phyloP scores from a whole-genome alignment of 2,888 invertebrate genomes.

The Drosophila hamatofila region DNA sequence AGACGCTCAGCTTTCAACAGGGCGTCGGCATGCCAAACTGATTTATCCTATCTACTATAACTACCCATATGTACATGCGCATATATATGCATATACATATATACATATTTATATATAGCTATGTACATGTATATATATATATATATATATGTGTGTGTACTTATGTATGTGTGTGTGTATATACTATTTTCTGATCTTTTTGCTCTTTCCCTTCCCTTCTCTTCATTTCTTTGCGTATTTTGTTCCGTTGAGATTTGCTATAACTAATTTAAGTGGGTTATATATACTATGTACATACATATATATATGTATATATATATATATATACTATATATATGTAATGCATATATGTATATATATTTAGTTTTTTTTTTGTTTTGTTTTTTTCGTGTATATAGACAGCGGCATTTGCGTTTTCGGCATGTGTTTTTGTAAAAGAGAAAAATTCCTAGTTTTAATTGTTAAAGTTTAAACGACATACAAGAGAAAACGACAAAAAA shows the following conservation, averaged over 20 bases:
- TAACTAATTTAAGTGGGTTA: slow-evolving; percentile 39
- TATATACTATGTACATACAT: slow-evolving; percentile 11
- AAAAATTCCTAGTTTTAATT: slow-evolving; percentile 70
- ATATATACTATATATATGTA: slow-evolving; percentile 1
- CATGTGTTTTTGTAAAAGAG: slow-evolving; percentile 35
- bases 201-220: background rate
- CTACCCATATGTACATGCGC: background rate
- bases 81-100: background rate
- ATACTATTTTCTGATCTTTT: background rate
- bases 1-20: slow-evolving; percentile 87
- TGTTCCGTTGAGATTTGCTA: slow-evolving; percentile 29
- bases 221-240: background rate
- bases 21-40: slow-evolving; percentile 84
- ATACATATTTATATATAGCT: background rate
- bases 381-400: slow-evolving; percentile 65
- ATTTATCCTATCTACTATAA: slow-evolving; percentile 28
- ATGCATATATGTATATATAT: background rate
- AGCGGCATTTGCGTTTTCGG: slow-evolving; percentile 52
- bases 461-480: slow-evolving; percentile 64
- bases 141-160: background rate
- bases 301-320: slow-evolving; percentile 13
- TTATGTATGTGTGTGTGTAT: background rate
- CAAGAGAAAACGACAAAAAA: slow-evolving; percentile 1
- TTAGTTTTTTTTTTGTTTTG: slow-evolving; percentile 9
- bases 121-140: background rate